These are phyloP conservation scores for Drosophila planitibia DNA, from an alignment of 2,888 invertebrate genomes.

Conservation along the genomic window DNA sequence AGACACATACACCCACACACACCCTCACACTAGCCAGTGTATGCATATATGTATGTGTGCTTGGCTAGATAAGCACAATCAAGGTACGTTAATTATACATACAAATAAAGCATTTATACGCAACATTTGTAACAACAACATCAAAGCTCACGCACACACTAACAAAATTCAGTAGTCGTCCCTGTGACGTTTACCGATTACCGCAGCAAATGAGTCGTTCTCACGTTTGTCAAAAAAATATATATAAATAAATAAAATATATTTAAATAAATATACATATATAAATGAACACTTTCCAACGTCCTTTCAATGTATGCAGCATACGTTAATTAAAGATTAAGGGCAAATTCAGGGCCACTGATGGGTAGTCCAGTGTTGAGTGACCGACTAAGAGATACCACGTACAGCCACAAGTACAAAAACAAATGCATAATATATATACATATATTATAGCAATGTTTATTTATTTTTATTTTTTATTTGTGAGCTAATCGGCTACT, in stretches of 20 bases:
- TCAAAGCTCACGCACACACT: not conserved
- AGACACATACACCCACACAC: not conserved
- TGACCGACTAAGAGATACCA: not conserved
- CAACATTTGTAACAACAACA: slow-evolving; percentile 35
- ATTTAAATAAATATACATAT: not conserved
- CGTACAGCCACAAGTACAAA: not conserved
- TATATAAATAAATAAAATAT: not conserved
- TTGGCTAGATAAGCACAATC: slow-evolving; percentile 56
- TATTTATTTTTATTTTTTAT: not conserved
- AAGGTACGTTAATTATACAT: slow-evolving; percentile 50
- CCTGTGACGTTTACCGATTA: slow-evolving; percentile 44
- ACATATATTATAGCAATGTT: not conserved
- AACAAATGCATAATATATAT: not conserved
- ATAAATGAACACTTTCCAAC: not conserved
- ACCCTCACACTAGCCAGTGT: slow-evolving; percentile 20
- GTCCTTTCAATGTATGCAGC: not conserved
- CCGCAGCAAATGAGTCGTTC: not conserved
- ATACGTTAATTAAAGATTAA: not conserved
- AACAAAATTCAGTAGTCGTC: slow-evolving; percentile 19
- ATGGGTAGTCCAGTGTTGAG: not conserved
- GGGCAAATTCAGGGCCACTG: slow-evolving; percentile 3
- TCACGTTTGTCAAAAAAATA: not conserved
- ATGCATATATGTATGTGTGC: slow-evolving; percentile 3
- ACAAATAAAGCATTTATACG: slow-evolving; percentile 43
- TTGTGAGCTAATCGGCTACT: not conserved